Conservation (phyloP, 1,140 invertebrate genomes). For the Hyles euphorbiae region DNA sequence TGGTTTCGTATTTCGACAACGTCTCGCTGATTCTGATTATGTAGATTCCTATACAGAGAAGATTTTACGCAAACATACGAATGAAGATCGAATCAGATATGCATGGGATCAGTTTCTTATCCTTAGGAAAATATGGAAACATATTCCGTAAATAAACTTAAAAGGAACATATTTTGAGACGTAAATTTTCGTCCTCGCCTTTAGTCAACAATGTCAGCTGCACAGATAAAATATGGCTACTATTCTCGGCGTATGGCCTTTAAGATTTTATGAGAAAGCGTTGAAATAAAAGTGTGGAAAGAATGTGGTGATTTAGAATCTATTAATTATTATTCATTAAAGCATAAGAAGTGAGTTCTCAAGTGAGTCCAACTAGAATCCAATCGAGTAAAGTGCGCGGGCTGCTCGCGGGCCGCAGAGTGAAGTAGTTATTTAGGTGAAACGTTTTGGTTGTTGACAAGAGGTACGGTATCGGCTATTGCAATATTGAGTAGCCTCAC, state of each 20-base stretch:
- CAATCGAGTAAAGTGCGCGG: slow-evolving; percentile 65
- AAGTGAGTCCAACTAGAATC: slow-evolving; percentile 54
- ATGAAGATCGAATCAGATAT: slow-evolving; percentile 57
- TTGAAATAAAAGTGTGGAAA: slow-evolving; percentile 10
- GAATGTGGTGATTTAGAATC: slow-evolving; percentile 12
- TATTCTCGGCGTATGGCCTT: not conserved
- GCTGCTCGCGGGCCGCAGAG: slow-evolving; percentile 38
- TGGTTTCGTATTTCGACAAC: slow-evolving; percentile 44
- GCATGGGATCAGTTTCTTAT: slow-evolving; percentile 52
- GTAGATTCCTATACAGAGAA: slow-evolving; percentile 47
- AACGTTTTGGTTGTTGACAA: slow-evolving; percentile 63
- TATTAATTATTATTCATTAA: slow-evolving; percentile 11
- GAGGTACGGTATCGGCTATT: slow-evolving; percentile 28
- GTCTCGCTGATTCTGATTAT: slow-evolving; percentile 54
- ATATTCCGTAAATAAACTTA: slow-evolving; percentile 38
- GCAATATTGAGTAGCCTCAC: slow-evolving; percentile 22
- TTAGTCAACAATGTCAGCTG: slow-evolving; percentile 15
- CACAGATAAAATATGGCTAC: slow-evolving; percentile 8
- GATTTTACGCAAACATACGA: slow-evolving; percentile 55
- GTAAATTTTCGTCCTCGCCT: slow-evolving; percentile 7
- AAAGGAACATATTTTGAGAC: slow-evolving; percentile 23
- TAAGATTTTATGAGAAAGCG: not conserved
- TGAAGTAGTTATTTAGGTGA: slow-evolving; percentile 50
- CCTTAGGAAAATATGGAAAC: slow-evolving; percentile 35
- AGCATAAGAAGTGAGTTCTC: slow-evolving; percentile 31